These are phyloP conservation scores for Bufotes viridis DNA, from an alignment of 2,797 vertebrate species.

Conservation along the genomic window DNA sequence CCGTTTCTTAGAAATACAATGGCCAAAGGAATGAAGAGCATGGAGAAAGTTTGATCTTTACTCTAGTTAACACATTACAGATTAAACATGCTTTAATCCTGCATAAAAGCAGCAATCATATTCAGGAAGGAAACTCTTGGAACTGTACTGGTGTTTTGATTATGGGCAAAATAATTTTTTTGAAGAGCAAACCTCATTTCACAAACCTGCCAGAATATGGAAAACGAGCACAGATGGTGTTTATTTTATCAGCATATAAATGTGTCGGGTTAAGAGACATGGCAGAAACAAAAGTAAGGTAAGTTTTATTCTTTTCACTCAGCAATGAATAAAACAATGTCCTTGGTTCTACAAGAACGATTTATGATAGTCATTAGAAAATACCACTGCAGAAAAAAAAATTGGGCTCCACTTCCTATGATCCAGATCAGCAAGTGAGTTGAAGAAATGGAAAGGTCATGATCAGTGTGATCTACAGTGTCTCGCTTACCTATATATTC, in stretches of 20 bases:
- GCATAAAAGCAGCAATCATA: conserved; percentile 9
- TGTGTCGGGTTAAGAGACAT: neutral
- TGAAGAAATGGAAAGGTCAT: neutral
- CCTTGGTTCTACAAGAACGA: neutral
- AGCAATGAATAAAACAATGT: neutral
- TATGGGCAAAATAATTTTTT: conserved; percentile 19
- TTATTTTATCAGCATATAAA: neutral
- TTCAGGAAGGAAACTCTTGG: conserved; percentile 34
- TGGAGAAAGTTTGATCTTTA: conserved; percentile 17
- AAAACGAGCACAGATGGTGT: neutral
- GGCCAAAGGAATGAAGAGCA: conserved; percentile 23
- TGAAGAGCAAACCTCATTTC: neutral
- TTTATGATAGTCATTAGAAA: neutral
- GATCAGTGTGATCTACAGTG: no score
- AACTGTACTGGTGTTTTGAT: conserved; percentile 34
- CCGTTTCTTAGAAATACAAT: conserved; percentile 15
- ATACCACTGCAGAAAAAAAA: no score
- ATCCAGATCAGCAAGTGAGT: neutral
- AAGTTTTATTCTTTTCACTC: neutral
- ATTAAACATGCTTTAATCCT: conserved; percentile 30
- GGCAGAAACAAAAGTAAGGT: neutral
- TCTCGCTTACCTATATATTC: neutral
- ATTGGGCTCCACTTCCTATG: neutral
- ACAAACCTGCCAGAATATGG: conserved; percentile 21
- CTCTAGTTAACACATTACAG: conserved; percentile 31